phyloP scores from a whole-genome alignment of 2,113 vertebrate genomes.

The Poeciliopsis prolifica region DNA sequence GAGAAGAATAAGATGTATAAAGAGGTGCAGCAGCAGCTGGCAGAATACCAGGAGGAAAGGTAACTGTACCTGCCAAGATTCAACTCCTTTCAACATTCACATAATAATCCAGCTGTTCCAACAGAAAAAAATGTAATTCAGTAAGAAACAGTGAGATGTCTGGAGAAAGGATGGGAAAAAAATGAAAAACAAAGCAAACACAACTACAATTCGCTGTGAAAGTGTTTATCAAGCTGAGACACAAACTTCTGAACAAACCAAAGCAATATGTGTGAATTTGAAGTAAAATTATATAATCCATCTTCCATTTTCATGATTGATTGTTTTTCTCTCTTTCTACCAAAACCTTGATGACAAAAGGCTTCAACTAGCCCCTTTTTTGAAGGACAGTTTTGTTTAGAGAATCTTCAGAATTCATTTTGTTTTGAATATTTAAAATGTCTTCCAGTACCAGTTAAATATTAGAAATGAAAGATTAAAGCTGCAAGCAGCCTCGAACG shows the following conservation, averaged over 20 bases:
- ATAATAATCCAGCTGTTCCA: not conserved
- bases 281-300: not conserved
- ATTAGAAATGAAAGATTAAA: too few species aligned
- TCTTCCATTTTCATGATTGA: too few species aligned
- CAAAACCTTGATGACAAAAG: too few species aligned
- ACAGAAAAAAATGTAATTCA: not conserved
- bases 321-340: too few species aligned
- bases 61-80: constrained; percentile 47
- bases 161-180: not conserved
- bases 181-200: not conserved
- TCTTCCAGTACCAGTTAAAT: too few species aligned
- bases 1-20: constrained; percentile 90
- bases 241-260: not conserved
- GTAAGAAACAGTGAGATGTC: too few species aligned
- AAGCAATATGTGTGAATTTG: too few species aligned
- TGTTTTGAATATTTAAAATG: too few species aligned
- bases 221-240: not conserved
- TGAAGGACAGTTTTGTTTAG: too few species aligned
- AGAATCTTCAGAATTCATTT: too few species aligned
- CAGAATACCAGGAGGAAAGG: constrained; percentile 92
- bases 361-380: too few species aligned
- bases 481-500: too few species aligned
- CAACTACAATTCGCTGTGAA: not conserved
- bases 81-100: not conserved
- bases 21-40: constrained; percentile 87